These are phyloP conservation scores for Bolinopsis microptera DNA, from an alignment of 37 sponge, comb jelly and placozoan genomes.

Conservation along the genomic window DNA sequence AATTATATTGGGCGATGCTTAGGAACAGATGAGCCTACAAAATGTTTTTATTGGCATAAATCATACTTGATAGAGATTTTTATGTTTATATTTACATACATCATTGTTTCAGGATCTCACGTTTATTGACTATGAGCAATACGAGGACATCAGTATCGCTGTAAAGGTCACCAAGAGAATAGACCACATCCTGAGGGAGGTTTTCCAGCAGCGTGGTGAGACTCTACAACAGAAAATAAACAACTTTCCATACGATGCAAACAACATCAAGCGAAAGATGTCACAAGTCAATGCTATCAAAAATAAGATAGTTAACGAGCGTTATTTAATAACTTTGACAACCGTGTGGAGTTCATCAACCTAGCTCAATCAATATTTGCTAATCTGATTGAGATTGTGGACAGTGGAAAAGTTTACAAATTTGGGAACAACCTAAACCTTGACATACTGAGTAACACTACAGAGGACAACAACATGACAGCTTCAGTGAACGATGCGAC, in stretches of 20 bases:
- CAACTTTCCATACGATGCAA: slow-evolving; percentile 29
- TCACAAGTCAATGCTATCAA: slow-evolving; percentile 22
- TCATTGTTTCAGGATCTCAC: slow-evolving; percentile 39
- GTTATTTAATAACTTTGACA: slow-evolving; percentile 20
- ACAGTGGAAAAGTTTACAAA: background rate
- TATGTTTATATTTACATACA: background rate
- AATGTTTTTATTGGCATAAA: background rate
- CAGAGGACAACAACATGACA: background rate
- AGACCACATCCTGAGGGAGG: slow-evolving; percentile 21
- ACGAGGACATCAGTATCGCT: slow-evolving; percentile 53
- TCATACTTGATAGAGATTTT: background rate
- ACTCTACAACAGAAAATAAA: background rate
- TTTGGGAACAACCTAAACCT: background rate
- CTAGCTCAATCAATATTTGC: background rate
- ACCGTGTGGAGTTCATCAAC: slow-evolving; percentile 16
- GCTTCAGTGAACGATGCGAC: background rate
- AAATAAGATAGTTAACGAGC: slow-evolving; percentile 5
- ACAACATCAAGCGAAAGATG: slow-evolving; percentile 34
- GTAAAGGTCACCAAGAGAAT: slow-evolving; percentile 20
- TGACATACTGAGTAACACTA: slow-evolving; percentile 19
- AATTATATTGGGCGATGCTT: too few relatives aligned
- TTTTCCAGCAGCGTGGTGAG: slow-evolving; percentile 15
- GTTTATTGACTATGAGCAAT: slow-evolving; percentile 52
- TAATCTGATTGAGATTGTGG: background rate
- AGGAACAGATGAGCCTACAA: too few relatives aligned